Base-by-base conservation (phyloP, 2,113 vertebrate species). In the Tapirus terrestris region DNA sequence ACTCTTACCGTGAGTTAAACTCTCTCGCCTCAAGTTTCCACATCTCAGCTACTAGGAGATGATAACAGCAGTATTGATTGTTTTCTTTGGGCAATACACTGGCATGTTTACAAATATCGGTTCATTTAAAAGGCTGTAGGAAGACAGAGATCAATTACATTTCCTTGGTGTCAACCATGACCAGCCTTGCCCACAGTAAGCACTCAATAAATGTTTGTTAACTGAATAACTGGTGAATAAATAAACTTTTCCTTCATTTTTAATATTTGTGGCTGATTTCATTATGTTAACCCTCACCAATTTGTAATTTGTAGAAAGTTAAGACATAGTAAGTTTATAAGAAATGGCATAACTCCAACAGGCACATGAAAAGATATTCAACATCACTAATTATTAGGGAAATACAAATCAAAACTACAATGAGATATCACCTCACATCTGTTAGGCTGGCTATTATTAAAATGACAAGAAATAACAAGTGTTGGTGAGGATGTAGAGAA, bases 211-310 rank as follows among this genome's bases (percentile, higher is more conserved):
- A 43, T 81, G 63, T 92, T 53, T 68, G 58, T 80, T n/a, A 56
- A 70, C 14, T 23, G 73, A 56, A 85, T 68, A 17, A 79, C 43
- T 70, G 70, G 4, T 80, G 56, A 80, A 2, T 88, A 61, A 75
- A 45, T 53, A 73, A 95, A 51, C 43, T 56, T 93, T 39, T 89
- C 43, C 60, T 79, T 75, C 56, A 72, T 72, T 91, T 94, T 93
- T 75, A 91, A 87, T 18, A 61, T 93, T 72, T 88, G 51, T 70
- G 73, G 77, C 51, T 75, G 31, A 43, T 95, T 39, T 92, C 16
- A 51, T 83, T 90, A 93, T 27, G 25, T 51, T 45, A 36, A 91
- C 68, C 17, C 3, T 73, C 20, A 91, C 27, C 39, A 36, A 89
- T 17, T 16, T 90, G 60, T 60, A 31, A 84, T 39, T 60, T 82